Base-by-base conservation (phyloP, 2,113 vertebrate genomes). In the Rallus limicola region DNA sequence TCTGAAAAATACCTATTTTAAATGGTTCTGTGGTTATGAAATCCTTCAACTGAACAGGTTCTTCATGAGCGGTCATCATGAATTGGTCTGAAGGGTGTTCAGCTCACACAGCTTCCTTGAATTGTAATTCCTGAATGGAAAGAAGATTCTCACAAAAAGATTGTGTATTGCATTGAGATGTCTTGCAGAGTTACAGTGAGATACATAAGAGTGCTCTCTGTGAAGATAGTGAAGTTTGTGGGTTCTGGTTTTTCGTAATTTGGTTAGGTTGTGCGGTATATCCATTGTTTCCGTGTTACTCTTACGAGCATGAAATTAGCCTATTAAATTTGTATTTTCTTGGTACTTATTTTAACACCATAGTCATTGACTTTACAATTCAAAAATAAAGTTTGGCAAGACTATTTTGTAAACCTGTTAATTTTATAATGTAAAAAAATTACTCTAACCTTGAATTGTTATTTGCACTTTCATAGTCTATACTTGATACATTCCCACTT, bases 401-500 rank as follows among this genome's bases (percentile, higher is more conserved):
- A 98, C 97, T 98, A 98, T 99, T 99, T 99, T 99, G 98, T 99
- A 99, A 99, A 98, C 97, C 97, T 97, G 96, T 98, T 98, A 98
- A 99, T 99, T 99, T 99, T 99, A 98, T 99, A 99, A 99, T 99
- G 98, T 99, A 98, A 99, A 98, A 98, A 97, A 97, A 93, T 96
- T 98, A 98, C 95, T 99, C 98, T 99, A 99, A 99, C 98, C 98
- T 99, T 99, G 98, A 99, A 98, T 99, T 99, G 98, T 98, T 99
- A 98, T 99, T 99, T 99, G 99, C 99, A 99, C 99, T 99, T 99
- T 99, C 99, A 99, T 99, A 99, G 98, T 99, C 98, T 99, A 99
- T 99, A 99, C 99, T 99, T 99, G 99, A 99, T 99, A 99, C 99
- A 99, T 99, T 99, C 99, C 99, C 99, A 99, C 98, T 99, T 99